phyloP scores from a whole-genome alignment of 2,113 vertebrate species.

The Sceloporus undulatus region DNA sequence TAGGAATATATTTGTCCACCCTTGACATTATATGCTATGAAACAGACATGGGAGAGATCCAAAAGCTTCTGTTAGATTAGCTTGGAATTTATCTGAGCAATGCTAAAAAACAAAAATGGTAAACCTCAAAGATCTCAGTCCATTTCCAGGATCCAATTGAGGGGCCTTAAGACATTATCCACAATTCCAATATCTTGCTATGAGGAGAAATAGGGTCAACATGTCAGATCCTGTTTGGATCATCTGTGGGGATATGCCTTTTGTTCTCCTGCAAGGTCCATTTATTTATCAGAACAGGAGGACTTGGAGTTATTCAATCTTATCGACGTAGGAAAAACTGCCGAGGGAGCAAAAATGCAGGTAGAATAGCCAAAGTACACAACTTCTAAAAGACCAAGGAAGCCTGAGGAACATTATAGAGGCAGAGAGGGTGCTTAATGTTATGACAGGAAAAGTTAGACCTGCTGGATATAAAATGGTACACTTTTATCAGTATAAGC shows the following conservation, averaged over 20 bases:
- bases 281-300: background rate
- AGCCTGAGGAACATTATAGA: background rate
- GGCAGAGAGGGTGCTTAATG: background rate
- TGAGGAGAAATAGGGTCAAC: background rate
- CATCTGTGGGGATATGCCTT: background rate
- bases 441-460: background rate
- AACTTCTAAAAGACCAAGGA: background rate
- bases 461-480: background rate
- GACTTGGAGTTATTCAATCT: background rate
- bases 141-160: background rate
- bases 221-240: too few relatives aligned
- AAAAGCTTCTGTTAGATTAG: background rate
- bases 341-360: background rate
- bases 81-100: background rate
- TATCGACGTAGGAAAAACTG: background rate
- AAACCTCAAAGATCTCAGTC: background rate
- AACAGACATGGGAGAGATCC: background rate
- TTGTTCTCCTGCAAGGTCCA: background rate
- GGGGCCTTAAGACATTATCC: background rate
- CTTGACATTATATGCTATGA: background rate
- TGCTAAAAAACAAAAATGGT: background rate
- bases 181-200: background rate
- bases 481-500: background rate
- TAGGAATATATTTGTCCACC: background rate
- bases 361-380: background rate